phyloP scores from a whole-genome alignment of 2,888 invertebrate species.

The Pollenia griseotomentosa region DNA sequence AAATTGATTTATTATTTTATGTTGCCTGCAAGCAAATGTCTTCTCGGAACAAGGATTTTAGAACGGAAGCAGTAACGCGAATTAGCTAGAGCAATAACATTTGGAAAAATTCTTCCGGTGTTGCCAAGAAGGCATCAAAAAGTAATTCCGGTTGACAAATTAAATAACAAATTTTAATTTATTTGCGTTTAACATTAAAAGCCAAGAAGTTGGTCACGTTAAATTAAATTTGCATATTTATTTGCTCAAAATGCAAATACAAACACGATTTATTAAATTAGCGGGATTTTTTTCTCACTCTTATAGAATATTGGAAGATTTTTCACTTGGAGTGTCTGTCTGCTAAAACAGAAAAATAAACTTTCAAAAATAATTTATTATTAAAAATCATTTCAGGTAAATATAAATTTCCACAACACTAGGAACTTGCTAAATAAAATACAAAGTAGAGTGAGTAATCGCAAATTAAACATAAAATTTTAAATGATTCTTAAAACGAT shows the following conservation, averaged over 20 bases:
- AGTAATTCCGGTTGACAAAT: too few relatives aligned
- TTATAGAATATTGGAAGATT: conserved; percentile 36
- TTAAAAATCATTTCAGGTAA: conserved; percentile 36
- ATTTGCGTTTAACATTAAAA: not conserved
- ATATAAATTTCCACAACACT: conserved; percentile 50
- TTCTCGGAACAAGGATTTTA: too few relatives aligned
- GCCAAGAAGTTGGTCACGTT: conserved; percentile 43
- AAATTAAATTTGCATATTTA: not conserved
- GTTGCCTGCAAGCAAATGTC: too few relatives aligned
- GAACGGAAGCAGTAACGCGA: too few relatives aligned
- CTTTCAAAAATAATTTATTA: not conserved
- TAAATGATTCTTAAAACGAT: not conserved
- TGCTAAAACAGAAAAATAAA: conserved; percentile 1
- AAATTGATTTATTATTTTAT: too few relatives aligned
- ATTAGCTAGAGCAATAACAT: too few relatives aligned
- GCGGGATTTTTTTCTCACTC: conserved; percentile 34
- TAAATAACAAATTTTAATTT: not conserved
- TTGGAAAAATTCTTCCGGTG: too few relatives aligned
- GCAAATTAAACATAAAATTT: conserved; percentile 40
- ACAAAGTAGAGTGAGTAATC: conserved; percentile 58
- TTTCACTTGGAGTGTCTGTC: conserved; percentile 27
- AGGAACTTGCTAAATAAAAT: conserved; percentile 25
- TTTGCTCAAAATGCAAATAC: conserved; percentile 41
- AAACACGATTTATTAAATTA: conserved; percentile 33
- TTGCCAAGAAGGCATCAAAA: too few relatives aligned